Evolutionary conservation across 1,140 invertebrate genomes (phyloP).

Genomic region (Bradysia coprophila): DNA sequence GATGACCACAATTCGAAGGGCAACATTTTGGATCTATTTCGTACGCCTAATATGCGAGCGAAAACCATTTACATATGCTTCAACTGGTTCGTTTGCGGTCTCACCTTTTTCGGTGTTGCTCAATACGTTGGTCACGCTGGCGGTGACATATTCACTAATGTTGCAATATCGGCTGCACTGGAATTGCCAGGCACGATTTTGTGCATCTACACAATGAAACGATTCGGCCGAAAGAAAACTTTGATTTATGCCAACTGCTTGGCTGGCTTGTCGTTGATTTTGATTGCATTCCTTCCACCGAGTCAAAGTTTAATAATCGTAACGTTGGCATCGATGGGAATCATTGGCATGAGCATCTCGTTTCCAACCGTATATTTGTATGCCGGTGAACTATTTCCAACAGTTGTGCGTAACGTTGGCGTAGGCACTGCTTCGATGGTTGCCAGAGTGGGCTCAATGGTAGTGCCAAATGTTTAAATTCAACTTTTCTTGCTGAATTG

Average conservation of each 20-base stretch:
- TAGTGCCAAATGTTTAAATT: too few species aligned
- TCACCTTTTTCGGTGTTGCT: constrained; percentile 55
- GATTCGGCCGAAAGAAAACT: constrained; percentile 40
- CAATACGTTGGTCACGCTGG: constrained; percentile 52
- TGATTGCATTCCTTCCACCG: constrained; percentile 33
- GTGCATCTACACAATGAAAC: constrained; percentile 41
- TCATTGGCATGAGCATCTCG: constrained; percentile 26
- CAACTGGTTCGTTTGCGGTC: constrained; percentile 52
- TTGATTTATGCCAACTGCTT: constrained; percentile 38
- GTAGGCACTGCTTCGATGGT: constrained; percentile 31
- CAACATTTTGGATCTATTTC: constrained; percentile 44
- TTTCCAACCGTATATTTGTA: constrained; percentile 37
- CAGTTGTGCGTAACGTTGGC: constrained; percentile 33
- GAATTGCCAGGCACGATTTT: constrained; percentile 48
- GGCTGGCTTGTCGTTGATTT: constrained; percentile 37
- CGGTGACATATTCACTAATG: constrained; percentile 54
- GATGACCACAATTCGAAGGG: constrained; percentile 21
- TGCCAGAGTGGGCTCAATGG: constrained; percentile 32
- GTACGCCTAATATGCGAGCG: constrained; percentile 47
- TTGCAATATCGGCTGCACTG: constrained; percentile 40
- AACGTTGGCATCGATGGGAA: constrained; percentile 9
- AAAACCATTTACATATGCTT: constrained; percentile 52
- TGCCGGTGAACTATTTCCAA: constrained; percentile 37
- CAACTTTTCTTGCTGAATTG: too few species aligned
- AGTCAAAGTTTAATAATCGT: constrained; percentile 3